These are phyloP conservation scores for Elachura formosa DNA, from an alignment of 2,113 vertebrate genomes.

Conservation along the genomic window DNA sequence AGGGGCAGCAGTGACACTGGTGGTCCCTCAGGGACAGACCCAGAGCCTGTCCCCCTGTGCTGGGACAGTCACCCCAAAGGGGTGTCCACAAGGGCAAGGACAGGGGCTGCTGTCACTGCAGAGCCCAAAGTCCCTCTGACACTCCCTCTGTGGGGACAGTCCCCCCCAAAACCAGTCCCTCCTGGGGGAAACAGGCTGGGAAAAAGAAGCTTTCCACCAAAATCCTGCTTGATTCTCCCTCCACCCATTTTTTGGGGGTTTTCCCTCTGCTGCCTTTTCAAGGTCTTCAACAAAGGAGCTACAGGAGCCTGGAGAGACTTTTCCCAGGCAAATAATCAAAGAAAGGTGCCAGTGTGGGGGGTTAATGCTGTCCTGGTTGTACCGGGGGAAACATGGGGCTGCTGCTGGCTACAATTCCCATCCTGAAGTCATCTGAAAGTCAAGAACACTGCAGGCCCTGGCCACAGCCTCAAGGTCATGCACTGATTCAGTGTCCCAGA, in stretches of 20 bases:
- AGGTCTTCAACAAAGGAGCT: neutral
- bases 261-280: neutral
- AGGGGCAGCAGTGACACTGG: neutral
- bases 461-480: neutral
- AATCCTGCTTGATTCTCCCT: neutral
- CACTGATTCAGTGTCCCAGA: neutral
- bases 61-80: neutral
- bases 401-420: neutral
- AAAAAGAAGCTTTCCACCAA: neutral
- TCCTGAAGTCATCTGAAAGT: conserved; percentile 44
- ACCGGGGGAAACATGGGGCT: neutral
- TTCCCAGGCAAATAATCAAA: neutral
- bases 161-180: neutral
- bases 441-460: neutral
- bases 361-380: neutral
- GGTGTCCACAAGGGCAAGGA: rapidly evolving
- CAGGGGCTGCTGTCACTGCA: rapidly evolving
- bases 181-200: rapidly evolving
- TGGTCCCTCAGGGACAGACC: neutral
- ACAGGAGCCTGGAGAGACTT: neutral
- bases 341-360: neutral
- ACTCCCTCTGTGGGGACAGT: neutral
- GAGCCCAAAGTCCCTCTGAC: neutral
- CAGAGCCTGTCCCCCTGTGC: rapidly evolving
- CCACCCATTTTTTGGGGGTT: too few species aligned